phyloP scores from a whole-genome alignment of 2,888 invertebrate species.

The Melitaea athalia region DNA sequence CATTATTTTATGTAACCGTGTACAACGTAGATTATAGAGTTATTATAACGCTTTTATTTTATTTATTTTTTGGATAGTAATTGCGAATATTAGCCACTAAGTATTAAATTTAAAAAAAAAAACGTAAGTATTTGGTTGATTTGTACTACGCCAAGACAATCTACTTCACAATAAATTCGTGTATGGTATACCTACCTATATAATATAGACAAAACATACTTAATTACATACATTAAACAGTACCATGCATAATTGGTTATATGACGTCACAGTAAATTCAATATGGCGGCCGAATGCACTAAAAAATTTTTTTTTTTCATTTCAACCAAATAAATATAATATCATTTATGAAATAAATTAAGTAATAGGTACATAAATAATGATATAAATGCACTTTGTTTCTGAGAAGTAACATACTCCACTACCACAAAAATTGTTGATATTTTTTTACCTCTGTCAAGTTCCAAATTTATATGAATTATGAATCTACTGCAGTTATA shows the following conservation, averaged over 20 bases:
- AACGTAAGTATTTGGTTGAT: not conserved
- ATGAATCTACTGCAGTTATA: not conserved
- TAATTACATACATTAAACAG: not conserved
- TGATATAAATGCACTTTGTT: not conserved
- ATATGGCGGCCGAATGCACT: not conserved
- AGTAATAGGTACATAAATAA: not conserved
- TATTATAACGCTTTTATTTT: constrained; percentile 13
- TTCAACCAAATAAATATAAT: not conserved
- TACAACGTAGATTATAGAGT: constrained; percentile 29
- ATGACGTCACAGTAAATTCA: not conserved
- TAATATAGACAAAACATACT: no score
- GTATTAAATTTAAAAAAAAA: not conserved
- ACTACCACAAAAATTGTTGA: not conserved
- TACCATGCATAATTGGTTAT: not conserved
- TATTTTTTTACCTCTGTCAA: not conserved
- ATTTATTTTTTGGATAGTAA: constrained; percentile 7
- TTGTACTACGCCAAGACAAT: no score
- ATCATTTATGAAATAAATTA: no score
- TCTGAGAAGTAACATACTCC: not conserved
- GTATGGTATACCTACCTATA: no score
- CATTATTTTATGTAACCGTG: constrained; percentile 62
- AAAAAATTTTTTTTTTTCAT: not conserved
- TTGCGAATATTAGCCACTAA: not conserved
- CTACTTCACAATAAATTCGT: no score
- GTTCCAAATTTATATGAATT: constrained; percentile 5